phyloP scores from a whole-genome alignment of 2,888 invertebrate genomes.

The Lypha dubia region DNA sequence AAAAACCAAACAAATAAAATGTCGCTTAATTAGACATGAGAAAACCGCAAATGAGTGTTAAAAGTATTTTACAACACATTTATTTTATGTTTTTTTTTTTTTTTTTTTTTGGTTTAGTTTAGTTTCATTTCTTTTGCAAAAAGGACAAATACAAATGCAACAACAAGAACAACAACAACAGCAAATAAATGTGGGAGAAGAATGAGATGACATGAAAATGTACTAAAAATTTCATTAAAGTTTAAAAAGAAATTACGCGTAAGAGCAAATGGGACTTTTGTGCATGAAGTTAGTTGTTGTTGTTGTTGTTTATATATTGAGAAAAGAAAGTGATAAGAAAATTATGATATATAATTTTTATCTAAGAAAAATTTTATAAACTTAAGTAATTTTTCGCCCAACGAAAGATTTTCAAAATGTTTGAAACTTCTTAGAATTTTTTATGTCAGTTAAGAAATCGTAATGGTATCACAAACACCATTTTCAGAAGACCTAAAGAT shows the following conservation, averaged over 20 bases:
- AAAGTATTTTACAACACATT: conserved; percentile 70
- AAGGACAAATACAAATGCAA: neutral
- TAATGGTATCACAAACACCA: too few species aligned
- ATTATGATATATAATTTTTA: too few species aligned
- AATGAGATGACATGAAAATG: conserved; percentile 61
- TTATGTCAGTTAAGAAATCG: too few species aligned
- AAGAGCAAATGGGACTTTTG: conserved; percentile 46
- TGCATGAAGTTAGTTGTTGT: neutral
- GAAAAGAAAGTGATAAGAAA: neutral
- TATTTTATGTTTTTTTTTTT: conserved; percentile 12
- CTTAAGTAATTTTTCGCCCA: too few species aligned
- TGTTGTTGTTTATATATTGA: neutral
- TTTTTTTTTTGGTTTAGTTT: conserved; percentile 17
- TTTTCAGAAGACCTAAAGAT: too few species aligned
- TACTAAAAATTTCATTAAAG: conserved; percentile 67
- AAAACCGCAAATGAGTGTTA: conserved; percentile 78
- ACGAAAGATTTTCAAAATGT: too few species aligned
- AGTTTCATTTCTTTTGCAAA: neutral
- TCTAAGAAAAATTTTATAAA: too few species aligned
- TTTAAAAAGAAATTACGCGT: conserved; percentile 53
- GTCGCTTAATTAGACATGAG: conserved; percentile 83
- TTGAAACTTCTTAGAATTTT: too few species aligned
- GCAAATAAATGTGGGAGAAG: neutral
- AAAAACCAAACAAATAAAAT: conserved; percentile 74
- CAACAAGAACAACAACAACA: neutral